Percentiles rank a stretch among this genome's conserved stretches.
Conservation (phyloP, 2,113 vertebrate genomes). For the Cygnus buccinator region DNA sequence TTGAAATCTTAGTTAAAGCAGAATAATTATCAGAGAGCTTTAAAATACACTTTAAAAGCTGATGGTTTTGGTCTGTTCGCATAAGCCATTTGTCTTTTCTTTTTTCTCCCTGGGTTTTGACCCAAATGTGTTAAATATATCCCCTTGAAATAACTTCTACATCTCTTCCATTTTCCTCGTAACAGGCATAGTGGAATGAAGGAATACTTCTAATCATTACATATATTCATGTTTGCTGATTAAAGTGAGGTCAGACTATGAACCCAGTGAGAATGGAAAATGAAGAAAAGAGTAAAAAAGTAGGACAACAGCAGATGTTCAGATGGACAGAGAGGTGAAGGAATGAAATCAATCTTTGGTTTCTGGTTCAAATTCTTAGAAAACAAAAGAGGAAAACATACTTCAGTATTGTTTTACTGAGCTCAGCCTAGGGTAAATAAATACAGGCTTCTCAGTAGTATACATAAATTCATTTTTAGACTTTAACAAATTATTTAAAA, state of each 20-base stretch:
- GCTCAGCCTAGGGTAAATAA: background rate
- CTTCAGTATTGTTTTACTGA: background rate
- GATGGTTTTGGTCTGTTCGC: background rate
- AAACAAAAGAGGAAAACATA: background rate
- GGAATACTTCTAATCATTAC: background rate
- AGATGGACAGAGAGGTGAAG: background rate
- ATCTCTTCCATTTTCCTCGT: background rate
- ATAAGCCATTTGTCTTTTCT: background rate
- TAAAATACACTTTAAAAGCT: background rate
- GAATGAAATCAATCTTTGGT: background rate
- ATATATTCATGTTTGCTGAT: background rate
- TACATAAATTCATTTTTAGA: background rate
- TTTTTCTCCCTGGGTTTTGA: background rate
- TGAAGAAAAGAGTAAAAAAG: background rate
- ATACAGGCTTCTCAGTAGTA: background rate
- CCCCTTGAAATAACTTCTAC: background rate
- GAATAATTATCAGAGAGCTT: background rate
- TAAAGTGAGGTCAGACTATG: accelerated
- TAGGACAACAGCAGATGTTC: background rate
- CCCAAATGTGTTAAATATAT: background rate
- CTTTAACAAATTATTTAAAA: background rate
- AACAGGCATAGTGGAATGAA: background rate
- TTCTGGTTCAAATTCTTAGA: background rate
- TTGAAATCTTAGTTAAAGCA: background rate
- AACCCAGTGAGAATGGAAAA: background rate